Evolutionary conservation across 2,797 vertebrate genomes (phyloP), one percentile per base, ranked within the genome.

Genomic region (Chaenodraco wilsoni): DNA sequence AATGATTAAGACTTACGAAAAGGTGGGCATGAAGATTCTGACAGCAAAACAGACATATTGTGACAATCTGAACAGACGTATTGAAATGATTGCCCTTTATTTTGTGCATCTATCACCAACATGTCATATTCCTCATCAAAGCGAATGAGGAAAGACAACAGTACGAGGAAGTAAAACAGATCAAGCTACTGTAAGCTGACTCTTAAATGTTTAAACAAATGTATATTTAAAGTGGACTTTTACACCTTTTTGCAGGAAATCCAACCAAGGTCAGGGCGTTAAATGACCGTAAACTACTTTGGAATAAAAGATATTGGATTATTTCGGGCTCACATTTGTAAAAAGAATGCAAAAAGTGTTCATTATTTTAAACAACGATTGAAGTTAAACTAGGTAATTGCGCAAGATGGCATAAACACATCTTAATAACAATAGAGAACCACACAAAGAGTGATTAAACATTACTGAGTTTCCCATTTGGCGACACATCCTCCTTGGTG

Each of bases 41-140:
- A 73, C 63, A 58, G 82, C n/a, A 16, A 60, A 63, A 80, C 61
- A 56, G 57, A 84, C 37, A 50, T 11, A 54, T 23, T 19, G 33
- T 65, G 55, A 79, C 48, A 49, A 40, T 43, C 40, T 65, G 37
- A 63, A 64, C 37, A 15, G 5, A 76, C 76, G 51, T 9, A 50
- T 59, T 63, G 15, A 81, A 69, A 65, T 75, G 0, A 72, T 70
- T 77, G 73, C 41, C 8, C 45, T 67, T 74, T 37, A 12, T 33
- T 43, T 49, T 40, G 15, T 55, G 44, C 14, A 12, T 67, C 37
- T 40, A 50, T 57, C 44, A 67, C 6, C 27, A 41, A 31, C 45
- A 52, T 67, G 19, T 14, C 41, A 21, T 61, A 10, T 60, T 74
- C 33, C 44, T 68, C 5, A 11, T 1, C 6, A 7, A 9, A 37